A percentile compares a stretch with the other conserved stretches of the same genome.
Evolutionary conservation across 1,140 invertebrate genomes (phyloP).

Genomic region (Kradibia gibbosae): DNA sequence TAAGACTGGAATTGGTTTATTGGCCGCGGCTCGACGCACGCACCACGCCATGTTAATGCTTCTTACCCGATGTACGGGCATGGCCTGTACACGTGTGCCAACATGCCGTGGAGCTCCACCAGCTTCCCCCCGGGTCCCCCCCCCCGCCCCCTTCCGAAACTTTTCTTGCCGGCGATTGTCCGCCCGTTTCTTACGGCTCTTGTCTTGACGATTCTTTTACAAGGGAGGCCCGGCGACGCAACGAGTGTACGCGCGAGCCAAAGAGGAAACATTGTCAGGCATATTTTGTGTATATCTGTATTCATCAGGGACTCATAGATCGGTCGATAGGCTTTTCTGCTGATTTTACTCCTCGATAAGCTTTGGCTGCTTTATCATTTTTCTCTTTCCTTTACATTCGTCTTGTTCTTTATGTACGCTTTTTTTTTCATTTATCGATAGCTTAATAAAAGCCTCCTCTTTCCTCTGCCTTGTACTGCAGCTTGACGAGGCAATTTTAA

Average conservation of each 20-base stretch:
- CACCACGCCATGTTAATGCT: constrained; percentile 33
- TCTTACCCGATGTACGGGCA: constrained; percentile 13
- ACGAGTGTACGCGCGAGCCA: background rate
- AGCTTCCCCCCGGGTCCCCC: constrained; percentile 11
- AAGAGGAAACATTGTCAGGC: constrained; percentile 4
- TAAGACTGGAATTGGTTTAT: constrained; percentile 67
- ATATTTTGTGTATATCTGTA: constrained; percentile 5
- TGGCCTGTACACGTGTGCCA: background rate
- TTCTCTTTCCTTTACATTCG: too few species aligned
- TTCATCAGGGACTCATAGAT: background rate
- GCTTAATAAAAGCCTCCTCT: constrained; percentile 1
- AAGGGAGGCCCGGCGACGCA: constrained; percentile 12
- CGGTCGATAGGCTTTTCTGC: background rate
- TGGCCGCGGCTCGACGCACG: constrained; percentile 48
- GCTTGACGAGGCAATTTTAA: background rate
- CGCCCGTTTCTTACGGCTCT: constrained; percentile 18
- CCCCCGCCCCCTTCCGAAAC: constrained; percentile 1
- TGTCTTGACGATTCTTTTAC: constrained; percentile 34
- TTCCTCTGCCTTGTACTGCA: background rate
- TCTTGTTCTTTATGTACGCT: too few species aligned
- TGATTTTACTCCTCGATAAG: constrained; percentile 23
- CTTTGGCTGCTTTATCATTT: background rate
- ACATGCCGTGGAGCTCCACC: background rate
- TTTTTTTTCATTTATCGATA: background rate
- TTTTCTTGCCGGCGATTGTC: constrained; percentile 9